A percentile compares a stretch with the other conserved stretches of the same genome.
Conservation (phyloP, 2,113 vertebrate species). For the Chamaetylas fuelleborni region DNA sequence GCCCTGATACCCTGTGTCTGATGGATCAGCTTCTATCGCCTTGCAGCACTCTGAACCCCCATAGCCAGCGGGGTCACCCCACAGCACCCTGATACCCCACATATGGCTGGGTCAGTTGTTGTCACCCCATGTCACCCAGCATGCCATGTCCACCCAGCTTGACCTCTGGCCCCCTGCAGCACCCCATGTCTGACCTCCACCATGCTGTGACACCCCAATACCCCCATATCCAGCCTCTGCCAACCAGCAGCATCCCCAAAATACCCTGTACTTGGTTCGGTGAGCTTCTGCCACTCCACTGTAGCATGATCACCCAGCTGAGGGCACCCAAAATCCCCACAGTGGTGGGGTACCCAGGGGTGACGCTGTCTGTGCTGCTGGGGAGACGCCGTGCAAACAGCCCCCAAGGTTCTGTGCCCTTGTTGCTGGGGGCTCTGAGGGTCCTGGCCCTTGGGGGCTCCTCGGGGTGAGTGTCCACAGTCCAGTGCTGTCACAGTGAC, state of each 20-base stretch:
- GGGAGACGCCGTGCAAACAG: neutral
- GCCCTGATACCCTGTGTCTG: fast-evolving
- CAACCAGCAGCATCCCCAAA: neutral
- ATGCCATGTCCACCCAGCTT: fast-evolving
- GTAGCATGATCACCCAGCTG: fast-evolving
- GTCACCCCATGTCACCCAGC: neutral
- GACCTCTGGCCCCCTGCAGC: neutral
- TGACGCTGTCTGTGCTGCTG: neutral
- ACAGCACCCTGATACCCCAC: fast-evolving
- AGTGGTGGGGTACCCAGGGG: no score
- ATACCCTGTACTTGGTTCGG: neutral
- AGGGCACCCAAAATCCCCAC: neutral
- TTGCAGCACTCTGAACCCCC: neutral
- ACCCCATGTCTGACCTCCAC: neutral
- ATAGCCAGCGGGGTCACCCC: no score
- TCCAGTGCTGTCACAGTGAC: neutral
- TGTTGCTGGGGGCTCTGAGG: neutral
- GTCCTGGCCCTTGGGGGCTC: fast-evolving
- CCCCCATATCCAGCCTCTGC: neutral
- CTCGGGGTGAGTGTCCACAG: fast-evolving
- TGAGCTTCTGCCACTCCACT: neutral
- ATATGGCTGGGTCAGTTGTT: neutral
- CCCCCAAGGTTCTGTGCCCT: neutral
- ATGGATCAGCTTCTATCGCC: no score
- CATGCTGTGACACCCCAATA: fast-evolving